Conservation (phyloP, 2,888 invertebrate species). For the Pollenia labialis region DNA sequence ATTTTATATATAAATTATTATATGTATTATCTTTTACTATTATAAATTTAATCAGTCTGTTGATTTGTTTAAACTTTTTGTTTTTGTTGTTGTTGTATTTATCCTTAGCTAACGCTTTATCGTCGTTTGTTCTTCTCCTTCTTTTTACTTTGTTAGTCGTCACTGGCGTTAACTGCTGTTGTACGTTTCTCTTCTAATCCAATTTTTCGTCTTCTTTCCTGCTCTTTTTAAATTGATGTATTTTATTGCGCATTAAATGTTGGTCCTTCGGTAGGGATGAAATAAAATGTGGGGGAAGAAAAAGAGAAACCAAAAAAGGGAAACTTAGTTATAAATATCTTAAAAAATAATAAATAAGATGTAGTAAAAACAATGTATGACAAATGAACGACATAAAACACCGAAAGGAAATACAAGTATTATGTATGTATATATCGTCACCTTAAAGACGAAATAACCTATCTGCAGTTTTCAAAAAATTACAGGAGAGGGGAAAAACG, state of each 20-base stretch:
- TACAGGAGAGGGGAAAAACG: too few relatives aligned
- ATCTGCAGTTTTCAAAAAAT: too few relatives aligned
- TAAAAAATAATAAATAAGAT: conserved; percentile 20
- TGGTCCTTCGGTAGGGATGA: conserved; percentile 73
- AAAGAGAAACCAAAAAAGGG: conserved; percentile 51
- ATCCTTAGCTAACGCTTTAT: conserved; percentile 78
- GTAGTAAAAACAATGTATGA: background rate
- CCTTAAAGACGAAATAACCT: too few relatives aligned
- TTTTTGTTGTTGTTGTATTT: conserved; percentile 75
- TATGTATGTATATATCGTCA: too few relatives aligned
- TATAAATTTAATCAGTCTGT: conserved; percentile 83
- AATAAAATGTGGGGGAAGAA: conserved; percentile 40
- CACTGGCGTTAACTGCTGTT: conserved; percentile 48
- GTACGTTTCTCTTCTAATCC: conserved; percentile 65
- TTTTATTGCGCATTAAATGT: conserved; percentile 73
- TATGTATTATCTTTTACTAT: conserved; percentile 76
- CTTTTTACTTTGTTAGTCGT: conserved; percentile 62
- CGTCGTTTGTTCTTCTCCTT: conserved; percentile 71
- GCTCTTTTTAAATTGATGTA: conserved; percentile 60
- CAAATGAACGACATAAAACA: background rate
- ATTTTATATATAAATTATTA: conserved; percentile 77
- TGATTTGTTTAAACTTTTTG: conserved; percentile 81
- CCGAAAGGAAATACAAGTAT: background rate
- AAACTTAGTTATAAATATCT: conserved; percentile 54
- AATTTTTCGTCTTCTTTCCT: conserved; percentile 66